phyloP scores from a whole-genome alignment of 2,113 vertebrate genomes.

The Pampusana beccarii region DNA sequence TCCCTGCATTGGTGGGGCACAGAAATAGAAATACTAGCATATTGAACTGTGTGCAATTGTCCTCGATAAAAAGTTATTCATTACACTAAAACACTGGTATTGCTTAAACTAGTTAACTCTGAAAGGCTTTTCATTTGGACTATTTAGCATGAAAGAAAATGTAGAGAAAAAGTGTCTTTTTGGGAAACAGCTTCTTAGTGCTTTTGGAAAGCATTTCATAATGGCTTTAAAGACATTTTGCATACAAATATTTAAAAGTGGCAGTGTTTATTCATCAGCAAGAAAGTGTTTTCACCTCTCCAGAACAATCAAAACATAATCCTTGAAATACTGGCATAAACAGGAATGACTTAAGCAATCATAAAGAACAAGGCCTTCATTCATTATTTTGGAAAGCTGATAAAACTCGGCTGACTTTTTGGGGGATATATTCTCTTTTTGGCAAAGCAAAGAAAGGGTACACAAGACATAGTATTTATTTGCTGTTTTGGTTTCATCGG shows the following conservation, averaged over 20 bases:
- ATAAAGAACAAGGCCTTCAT: constrained; percentile 78
- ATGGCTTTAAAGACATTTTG: constrained; percentile 76
- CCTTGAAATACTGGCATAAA: constrained; percentile 76
- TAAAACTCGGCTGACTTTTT: constrained; percentile 72
- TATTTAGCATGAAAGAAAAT: constrained; percentile 80
- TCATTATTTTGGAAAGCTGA: constrained; percentile 74
- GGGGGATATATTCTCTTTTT: constrained; percentile 39
- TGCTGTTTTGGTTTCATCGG: constrained; percentile 4
- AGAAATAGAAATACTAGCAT: constrained; percentile 78
- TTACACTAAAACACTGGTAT: constrained; percentile 84
- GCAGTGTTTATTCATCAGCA: constrained; percentile 79
- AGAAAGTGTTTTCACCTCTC: constrained; percentile 77
- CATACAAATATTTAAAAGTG: constrained; percentile 79
- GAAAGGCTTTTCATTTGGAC: constrained; percentile 81
- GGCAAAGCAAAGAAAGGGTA: constrained; percentile 28
- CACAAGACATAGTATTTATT: neutral
- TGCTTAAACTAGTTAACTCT: constrained; percentile 84
- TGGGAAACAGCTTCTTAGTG: constrained; percentile 67
- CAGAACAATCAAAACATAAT: constrained; percentile 82
- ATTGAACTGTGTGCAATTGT: constrained; percentile 74
- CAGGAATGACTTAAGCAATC: constrained; percentile 74
- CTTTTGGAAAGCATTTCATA: constrained; percentile 79
- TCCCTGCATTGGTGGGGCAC: constrained; percentile 66
- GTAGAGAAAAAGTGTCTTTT: constrained; percentile 70
- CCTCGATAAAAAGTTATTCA: constrained; percentile 82